phyloP scores from a whole-genome alignment of 2,797 vertebrate genomes.

The Microcaecilia unicolor region DNA sequence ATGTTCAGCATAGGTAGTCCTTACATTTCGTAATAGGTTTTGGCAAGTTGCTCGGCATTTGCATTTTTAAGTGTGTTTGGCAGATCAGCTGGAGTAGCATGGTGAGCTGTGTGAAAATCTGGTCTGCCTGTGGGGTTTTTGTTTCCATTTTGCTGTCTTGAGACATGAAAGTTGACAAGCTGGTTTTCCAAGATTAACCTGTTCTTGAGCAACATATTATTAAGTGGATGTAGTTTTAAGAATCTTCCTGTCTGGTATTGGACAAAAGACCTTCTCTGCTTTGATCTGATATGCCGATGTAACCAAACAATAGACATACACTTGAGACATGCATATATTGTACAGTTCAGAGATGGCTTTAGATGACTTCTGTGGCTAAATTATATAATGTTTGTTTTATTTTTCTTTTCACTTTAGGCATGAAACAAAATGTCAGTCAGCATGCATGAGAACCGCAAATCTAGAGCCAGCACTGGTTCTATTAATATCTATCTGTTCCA shows the following conservation, averaged over 20 bases:
- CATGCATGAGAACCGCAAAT: slow-evolving; percentile 96
- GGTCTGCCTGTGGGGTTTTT: slow-evolving; percentile 15
- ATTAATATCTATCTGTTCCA: slow-evolving; percentile 98
- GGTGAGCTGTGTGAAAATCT: slow-evolving; percentile 41
- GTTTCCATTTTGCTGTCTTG: slow-evolving; percentile 12
- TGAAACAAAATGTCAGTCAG: slow-evolving; percentile 98
- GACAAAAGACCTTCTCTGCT: no score
- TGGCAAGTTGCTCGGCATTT: slow-evolving; percentile 39
- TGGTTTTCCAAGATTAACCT: slow-evolving; percentile 55
- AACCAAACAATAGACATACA: no score
- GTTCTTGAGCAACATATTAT: slow-evolving; percentile 37
- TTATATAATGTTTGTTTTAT: slow-evolving; percentile 13
- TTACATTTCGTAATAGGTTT: slow-evolving; percentile 43
- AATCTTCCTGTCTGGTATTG: no score
- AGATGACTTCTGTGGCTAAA: no score
- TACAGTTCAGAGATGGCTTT: no score
- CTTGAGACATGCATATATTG: no score
- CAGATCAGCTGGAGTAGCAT: slow-evolving; percentile 41
- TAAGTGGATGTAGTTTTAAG: slow-evolving; percentile 19
- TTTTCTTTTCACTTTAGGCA: slow-evolving; percentile 56
- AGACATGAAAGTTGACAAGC: slow-evolving; percentile 38
- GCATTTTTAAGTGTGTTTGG: slow-evolving; percentile 32
- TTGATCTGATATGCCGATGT: no score
- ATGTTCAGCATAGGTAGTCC: slow-evolving; percentile 25
- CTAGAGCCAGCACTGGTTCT: slow-evolving; percentile 88